These are phyloP conservation scores for Rallus crepitans DNA, from an alignment of 2,797 vertebrate genomes.

Conservation along the genomic window DNA sequence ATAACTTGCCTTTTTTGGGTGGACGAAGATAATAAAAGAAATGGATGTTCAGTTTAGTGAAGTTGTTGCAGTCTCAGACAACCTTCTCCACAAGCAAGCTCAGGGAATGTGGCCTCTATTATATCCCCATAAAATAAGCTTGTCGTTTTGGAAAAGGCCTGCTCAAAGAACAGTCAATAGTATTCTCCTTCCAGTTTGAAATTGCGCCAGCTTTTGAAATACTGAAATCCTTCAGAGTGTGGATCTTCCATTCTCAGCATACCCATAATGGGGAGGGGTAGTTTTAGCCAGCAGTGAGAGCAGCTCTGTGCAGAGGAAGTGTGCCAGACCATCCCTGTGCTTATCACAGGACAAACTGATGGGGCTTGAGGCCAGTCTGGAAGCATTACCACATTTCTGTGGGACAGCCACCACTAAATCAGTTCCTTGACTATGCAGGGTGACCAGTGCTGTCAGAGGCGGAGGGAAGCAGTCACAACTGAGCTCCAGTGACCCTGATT, in stretches of 20 bases:
- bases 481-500: background rate
- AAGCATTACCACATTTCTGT: background rate
- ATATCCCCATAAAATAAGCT: background rate
- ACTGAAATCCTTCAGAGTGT: background rate
- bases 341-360: accelerated
- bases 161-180: background rate
- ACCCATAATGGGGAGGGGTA: background rate
- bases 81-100: background rate
- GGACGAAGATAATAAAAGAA: background rate
- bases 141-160: background rate
- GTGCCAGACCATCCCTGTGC: background rate
- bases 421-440: background rate
- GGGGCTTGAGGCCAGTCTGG: background rate
- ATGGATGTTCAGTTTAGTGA: background rate
- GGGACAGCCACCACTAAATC: background rate
- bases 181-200: background rate
- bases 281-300: background rate
- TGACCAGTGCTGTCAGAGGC: background rate
- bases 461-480: accelerated
- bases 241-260: background rate
- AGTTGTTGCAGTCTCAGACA: background rate
- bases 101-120: background rate
- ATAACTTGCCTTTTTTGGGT: background rate
- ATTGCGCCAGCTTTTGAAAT: background rate
- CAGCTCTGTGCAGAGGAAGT: background rate